Evolutionary conservation across 2,797 vertebrate genomes (phyloP).

Genomic region (Vespertilio murinus): DNA sequence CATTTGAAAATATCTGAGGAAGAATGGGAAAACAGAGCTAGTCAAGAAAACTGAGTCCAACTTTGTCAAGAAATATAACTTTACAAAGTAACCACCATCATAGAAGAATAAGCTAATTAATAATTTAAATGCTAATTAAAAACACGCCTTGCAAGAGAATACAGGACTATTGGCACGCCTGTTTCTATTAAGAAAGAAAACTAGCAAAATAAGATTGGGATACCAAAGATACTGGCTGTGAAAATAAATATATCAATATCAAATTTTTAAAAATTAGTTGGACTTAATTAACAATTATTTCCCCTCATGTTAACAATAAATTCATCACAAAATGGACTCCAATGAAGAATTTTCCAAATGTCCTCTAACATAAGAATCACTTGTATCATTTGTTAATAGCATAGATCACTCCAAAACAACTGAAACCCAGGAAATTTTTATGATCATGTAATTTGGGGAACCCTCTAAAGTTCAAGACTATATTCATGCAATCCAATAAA

Average conservation of each 20-base stretch:
- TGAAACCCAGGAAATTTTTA: not conserved
- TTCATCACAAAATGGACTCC: slow-evolving; percentile 11
- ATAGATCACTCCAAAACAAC: not conserved
- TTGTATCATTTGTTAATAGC: not conserved
- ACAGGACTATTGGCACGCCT: not conserved
- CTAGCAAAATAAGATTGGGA: not conserved
- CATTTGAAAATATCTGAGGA: slow-evolving; percentile 17
- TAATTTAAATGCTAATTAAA: slow-evolving; percentile 12
- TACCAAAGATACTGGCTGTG: not conserved
- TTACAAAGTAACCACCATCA: not conserved
- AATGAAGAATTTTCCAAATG: slow-evolving; percentile 4
- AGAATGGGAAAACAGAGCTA: not conserved
- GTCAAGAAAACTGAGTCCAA: not conserved
- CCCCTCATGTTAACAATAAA: slow-evolving; percentile 6
- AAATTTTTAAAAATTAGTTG: slow-evolving; percentile 6
- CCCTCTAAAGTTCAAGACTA: not conserved
- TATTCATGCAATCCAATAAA: not conserved
- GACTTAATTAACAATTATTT: slow-evolving; percentile 2
- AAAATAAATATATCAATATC: slow-evolving; percentile 32
- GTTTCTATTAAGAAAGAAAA: slow-evolving; percentile 46
- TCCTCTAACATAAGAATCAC: not conserved
- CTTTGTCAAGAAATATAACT: slow-evolving; percentile 25
- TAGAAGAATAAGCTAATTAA: slow-evolving; percentile 31
- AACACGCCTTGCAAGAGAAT: not conserved
- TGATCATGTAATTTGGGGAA: not conserved